Evolutionary conservation across 1,140 invertebrate genomes (phyloP), one percentile per base, ranked within the genome.

Genomic region (Drosophila sulfurigaster): DNA sequence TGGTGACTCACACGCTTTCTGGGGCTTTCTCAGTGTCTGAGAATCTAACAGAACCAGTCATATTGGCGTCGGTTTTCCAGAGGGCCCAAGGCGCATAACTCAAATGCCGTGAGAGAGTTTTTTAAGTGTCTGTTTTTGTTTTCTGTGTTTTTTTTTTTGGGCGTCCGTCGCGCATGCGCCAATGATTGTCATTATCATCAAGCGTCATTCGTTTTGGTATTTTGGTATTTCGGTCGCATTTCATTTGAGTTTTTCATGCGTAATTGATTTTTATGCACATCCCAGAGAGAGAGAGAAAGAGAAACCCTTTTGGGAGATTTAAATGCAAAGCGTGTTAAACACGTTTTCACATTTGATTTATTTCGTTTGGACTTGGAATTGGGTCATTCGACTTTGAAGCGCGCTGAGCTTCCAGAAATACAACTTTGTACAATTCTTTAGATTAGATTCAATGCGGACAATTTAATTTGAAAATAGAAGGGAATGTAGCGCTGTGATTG

Each of bases 241-340:
- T 74, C 67, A 63, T 35, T 68, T 52, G 43, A 78, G 63, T 87
- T 83, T 25, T 88, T 88, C 83, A 87, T 78, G 83, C 83, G 80
- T 88, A 87, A 87, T 87, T 87, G 83, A 88, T 87, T 88, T 87
- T 75, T 56, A 87, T 88, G 83, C 85, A 80, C 20, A 25, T 25
- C 20, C 20, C 20, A 25, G 5, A 11, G 52, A 30, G 48, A 57
- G 35, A 10, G 35, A 38, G 20, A 25, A 38, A 32, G 32, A 8
- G 35, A 38, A 38, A 38, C 35, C 6, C 74, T 46, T 60, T 65
- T 25, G 20, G 20, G 45, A 65, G 49, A 76, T 87, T 87, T 75
- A 79, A 78, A 79, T 78, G 77, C 69, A 64, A 71, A 72, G 82
- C 83, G 82, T 82, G 80, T 77, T 75, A 75, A 87, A 80, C 66